Evolutionary conservation across 2,888 invertebrate genomes (phyloP), one percentile per base, ranked within the genome.

Genomic region (Dicranocentrus wangi): DNA sequence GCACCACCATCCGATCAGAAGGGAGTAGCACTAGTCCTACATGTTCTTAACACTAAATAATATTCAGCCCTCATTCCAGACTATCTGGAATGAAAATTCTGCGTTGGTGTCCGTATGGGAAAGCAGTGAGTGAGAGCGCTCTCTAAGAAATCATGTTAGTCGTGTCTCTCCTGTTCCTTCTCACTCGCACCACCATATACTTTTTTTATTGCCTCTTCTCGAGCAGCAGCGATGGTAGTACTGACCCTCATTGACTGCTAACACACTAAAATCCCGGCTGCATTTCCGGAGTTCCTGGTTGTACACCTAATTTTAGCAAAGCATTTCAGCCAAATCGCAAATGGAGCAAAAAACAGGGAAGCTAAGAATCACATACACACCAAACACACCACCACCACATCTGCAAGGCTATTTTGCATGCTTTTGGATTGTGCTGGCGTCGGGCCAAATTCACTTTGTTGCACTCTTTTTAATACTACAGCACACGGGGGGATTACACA

Each of bases 261-360:
- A 77, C 69, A 75, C 76, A 80, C 81, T 81, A 63, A 81, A 80
- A 80, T 79, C 77, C 81, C 77, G 73, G 75, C 81, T 83, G 83
- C 83, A 83, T 72, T 83, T 81, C 81, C 81, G 83, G 75, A 83
- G 66, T 82, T 72, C 60, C 78, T 79, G 71, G 80, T 77, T 83
- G 66, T 75, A 72, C 65, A 61, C 76, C 82, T 83, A 83, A 76
- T 83, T 83, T 83, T 76, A 83, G 83, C 83, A 75, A 81, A 73
- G 68, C 69, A 69, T 65, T 69, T 71, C 61, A 55, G 81, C 81
- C 81, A 81, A 81, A 81, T 81, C 81, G 75, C 73, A 81, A 81
- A 81, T 75, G 73, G 81, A 81, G 75, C 73, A 81, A 81, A 81
- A 80, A 81, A 81, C 81, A 75, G 75, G 81, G 81, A 81, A 81